These are phyloP conservation scores for Drosophila limbata DNA, from an alignment of 2,888 invertebrate genomes.

Conservation along the genomic window DNA sequence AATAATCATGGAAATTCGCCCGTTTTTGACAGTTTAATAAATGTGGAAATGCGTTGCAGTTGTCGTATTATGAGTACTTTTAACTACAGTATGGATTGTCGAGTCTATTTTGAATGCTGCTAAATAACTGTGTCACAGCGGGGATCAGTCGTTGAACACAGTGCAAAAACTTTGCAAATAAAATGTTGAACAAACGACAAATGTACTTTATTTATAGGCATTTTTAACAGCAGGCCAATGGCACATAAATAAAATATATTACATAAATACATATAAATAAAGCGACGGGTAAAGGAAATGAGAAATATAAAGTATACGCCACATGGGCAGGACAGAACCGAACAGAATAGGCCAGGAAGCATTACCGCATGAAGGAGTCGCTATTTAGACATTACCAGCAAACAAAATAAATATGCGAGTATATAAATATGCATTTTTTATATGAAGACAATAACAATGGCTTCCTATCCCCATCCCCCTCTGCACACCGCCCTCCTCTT, in stretches of 20 bases:
- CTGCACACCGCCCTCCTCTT: background rate
- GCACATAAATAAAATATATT: constrained; percentile 70
- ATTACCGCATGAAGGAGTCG: constrained; percentile 63
- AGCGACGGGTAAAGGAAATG: constrained; percentile 48
- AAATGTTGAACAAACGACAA: constrained; percentile 52
- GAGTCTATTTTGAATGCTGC: constrained; percentile 19
- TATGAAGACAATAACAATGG: constrained; percentile 53
- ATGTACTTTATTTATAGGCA: constrained; percentile 72
- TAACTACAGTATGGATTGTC: background rate
- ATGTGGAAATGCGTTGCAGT: background rate
- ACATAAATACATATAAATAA: constrained; percentile 64
- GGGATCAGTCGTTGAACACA: constrained; percentile 22
- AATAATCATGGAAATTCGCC: background rate
- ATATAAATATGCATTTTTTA: constrained; percentile 39
- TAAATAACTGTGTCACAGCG: constrained; percentile 60
- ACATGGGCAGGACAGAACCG: constrained; percentile 24
- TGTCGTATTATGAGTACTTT: background rate
- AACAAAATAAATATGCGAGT: constrained; percentile 58
- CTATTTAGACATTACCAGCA: constrained; percentile 63
- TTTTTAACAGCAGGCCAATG: constrained; percentile 74
- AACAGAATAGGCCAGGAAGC: constrained; percentile 26
- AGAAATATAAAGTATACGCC: constrained; percentile 62
- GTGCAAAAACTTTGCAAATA: constrained; percentile 43
- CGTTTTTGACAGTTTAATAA: background rate
- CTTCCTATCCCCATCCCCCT: background rate